Evolutionary conservation across 2,113 vertebrate species (phyloP), one percentile per base, ranked within the genome.

Genomic region (Phocoena phocoena): DNA sequence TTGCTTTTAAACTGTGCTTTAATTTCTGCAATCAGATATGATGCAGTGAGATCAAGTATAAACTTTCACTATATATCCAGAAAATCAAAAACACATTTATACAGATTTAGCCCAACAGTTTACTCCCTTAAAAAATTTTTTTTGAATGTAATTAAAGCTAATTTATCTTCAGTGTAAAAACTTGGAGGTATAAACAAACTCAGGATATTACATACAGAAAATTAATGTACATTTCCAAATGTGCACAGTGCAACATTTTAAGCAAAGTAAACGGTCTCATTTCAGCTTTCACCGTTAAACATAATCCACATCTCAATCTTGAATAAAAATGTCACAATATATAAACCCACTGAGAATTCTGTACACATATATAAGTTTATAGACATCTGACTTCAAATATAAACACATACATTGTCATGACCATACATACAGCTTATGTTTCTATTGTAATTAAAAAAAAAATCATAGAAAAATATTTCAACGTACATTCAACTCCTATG

Each of bases 131-230:
- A 50, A 93, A n/a, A 91, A 44, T 3, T 44, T 89, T 5, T 44
- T 89, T 62, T 92, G 38, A 93, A 81, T 58, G 92, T 88, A 92
- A 91, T 97, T 98, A 98, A 98, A 98, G 97, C 93, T 98, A 98
- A 87, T 71, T 98, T 98, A 92, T 98, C 95, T 98, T 99, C 99
- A 99, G 98, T 98, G 98, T 99, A 98, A 98, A 98, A 98, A 98
- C 98, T 88, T 95, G 81, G 98, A 99, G 98, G 98, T 98, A 98
- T 96, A 98, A 98, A 98, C 94, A 98, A 98, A 97, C 76, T 70
- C 82, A 53, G 53, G 97, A 80, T 94, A 98, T 95, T 97, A 98
- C 95, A 96, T 82, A 98, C 44, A 97, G 89, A 74, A 79, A 96
- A 88, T 92, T 93, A 98, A 98, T 79, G 93, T 98, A 97, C 84